Evolutionary conservation across 2,113 vertebrate genomes (phyloP), one percentile per base, ranked within the genome.

Genomic region (Protobothrops mucrosquamatus): DNA sequence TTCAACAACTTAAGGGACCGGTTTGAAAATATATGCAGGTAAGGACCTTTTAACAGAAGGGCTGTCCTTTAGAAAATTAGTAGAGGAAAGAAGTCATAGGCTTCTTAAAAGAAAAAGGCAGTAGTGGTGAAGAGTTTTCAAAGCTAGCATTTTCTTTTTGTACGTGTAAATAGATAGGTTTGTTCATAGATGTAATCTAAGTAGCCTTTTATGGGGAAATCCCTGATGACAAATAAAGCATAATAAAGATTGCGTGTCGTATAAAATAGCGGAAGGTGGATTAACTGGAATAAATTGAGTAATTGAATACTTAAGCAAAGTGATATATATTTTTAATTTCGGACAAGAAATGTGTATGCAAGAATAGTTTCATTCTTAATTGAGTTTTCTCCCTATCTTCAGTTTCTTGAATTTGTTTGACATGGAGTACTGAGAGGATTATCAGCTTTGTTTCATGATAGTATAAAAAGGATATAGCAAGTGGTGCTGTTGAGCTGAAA

Each of bases 131-230:
- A 89, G 12, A 92, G 90, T 94, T 59, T 89, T 94, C 92, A 93
- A 90, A 89, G 93, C 92, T 95, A 90, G 69, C 92, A 93, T 94
- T 90, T 97, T 95, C 97, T 98, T 98, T 98, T 97, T 98, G 96
- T 97, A 96, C 96, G 95, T 95, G 96, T 95, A 97, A 97, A 97
- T 96, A 96, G 97, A 96, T 95, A 94, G 95, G 97, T 98, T 96
- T 97, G 93, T 96, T 96, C 95, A 74, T 95, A 89, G 97, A 81
- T 97, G 97, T 96, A 93, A 96, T 94, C 85, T 94, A 95, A 97
- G 96, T 95, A 89, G 92, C 86, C 95, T 92, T 96, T 96, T 97
- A 98, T 97, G 97, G 96, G 95, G 97, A 97, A 95, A 95, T 97
- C 95, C 94, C 93, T 87, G 89, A 89, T 94, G 97, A 97, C 97